A percentile compares a stretch with the other conserved stretches of the same genome.
phyloP scores from a whole-genome alignment of 2,797 vertebrate genomes.

The Molossus alvarezi region DNA sequence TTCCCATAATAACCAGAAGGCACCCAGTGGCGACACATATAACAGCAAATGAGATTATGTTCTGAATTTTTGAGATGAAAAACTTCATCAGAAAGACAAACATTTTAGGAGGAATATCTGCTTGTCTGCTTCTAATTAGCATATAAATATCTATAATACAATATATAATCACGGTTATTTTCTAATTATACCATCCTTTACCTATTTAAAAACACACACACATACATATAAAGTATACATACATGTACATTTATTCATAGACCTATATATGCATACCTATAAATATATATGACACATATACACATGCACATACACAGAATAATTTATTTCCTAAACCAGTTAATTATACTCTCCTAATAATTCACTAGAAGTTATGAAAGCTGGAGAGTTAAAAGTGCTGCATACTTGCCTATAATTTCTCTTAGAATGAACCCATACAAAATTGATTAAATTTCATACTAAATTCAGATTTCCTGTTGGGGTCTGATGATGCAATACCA shows the following conservation, averaged over 20 bases:
- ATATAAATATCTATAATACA: neutral
- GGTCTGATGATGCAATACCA: neutral
- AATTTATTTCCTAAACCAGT: neutral
- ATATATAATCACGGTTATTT: neutral
- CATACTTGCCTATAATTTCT: neutral
- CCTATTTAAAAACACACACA: neutral
- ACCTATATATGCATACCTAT: neutral
- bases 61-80: neutral
- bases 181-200: constrained; percentile 31
- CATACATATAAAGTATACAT: neutral
- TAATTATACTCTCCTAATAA: neutral
- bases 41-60: neutral
- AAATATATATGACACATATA: neutral
- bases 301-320: neutral
- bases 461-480: neutral
- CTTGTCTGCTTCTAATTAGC: neutral
- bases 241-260: neutral
- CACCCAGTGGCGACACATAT: neutral
- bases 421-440: neutral
- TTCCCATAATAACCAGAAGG: neutral
- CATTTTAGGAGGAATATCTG: neutral
- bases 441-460: neutral
- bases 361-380: neutral
- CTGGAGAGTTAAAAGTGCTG: neutral
- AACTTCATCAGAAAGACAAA: neutral